Evolutionary conservation across 1,140 invertebrate species (phyloP).

Genomic region (Apis laboriosa): DNA sequence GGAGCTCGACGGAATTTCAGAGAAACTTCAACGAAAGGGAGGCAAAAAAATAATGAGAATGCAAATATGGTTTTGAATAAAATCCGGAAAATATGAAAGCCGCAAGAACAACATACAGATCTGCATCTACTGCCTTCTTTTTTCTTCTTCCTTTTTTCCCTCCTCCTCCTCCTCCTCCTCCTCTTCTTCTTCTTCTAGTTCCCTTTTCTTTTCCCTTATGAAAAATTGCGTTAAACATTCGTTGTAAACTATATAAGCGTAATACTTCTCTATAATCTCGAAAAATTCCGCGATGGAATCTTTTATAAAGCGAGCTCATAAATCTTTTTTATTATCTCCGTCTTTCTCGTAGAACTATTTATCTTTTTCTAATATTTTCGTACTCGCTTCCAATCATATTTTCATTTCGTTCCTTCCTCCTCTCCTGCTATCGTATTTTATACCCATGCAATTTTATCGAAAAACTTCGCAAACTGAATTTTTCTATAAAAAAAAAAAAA

Average conservation of each 20-base stretch:
- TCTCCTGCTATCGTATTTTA: neutral
- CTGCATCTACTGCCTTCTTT: neutral
- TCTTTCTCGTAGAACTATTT: neutral
- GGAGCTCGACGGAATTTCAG: neutral
- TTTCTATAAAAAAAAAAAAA: too few species aligned
- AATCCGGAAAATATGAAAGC: slow-evolving; percentile 25
- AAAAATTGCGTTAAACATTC: slow-evolving; percentile 22
- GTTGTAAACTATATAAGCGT: neutral
- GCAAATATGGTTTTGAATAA: slow-evolving; percentile 37
- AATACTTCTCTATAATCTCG: neutral
- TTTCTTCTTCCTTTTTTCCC: fast-evolving
- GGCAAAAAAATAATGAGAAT: slow-evolving; percentile 37
- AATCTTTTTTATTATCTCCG: neutral
- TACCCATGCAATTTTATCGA: neutral
- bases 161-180: neutral
- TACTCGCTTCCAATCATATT: neutral
- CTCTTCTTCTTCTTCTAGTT: neutral
- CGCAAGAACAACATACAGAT: slow-evolving; percentile 9
- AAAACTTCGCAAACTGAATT: neutral
- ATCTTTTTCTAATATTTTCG: neutral
- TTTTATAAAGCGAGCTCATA: neutral
- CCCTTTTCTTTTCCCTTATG: neutral
- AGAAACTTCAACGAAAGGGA: neutral
- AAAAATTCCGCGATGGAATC: neutral
- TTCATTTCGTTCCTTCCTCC: neutral